These are phyloP conservation scores for Gadus macrocephalus DNA, from an alignment of 2,113 vertebrate species.

Conservation along the genomic window DNA sequence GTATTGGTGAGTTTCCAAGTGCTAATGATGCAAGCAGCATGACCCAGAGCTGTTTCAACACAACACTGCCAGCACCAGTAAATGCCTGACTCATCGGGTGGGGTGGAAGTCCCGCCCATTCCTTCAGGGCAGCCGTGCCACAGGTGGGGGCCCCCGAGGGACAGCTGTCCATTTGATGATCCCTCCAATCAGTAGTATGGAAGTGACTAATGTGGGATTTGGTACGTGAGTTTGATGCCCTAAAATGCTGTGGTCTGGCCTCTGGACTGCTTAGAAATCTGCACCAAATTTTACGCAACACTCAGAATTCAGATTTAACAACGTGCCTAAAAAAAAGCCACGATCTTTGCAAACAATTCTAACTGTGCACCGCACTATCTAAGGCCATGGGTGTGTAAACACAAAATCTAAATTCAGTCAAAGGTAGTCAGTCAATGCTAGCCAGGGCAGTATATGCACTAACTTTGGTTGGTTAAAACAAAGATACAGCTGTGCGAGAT, in stretches of 20 bases:
- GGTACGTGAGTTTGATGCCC: constrained; percentile 25
- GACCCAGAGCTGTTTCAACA: constrained; percentile 48
- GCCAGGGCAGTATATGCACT: too few species aligned
- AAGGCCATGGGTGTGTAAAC: too few species aligned
- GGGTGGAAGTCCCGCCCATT: constrained; percentile 25
- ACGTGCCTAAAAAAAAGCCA: too few species aligned
- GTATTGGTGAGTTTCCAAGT: constrained; percentile 27
- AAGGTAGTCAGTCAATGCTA: too few species aligned
- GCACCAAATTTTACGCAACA: not conserved
- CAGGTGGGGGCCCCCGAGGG: constrained; percentile 51
- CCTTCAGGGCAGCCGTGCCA: constrained; percentile 39
- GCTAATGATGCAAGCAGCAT: constrained; percentile 47
- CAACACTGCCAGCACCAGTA: constrained; percentile 30
- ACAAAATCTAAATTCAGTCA: too few species aligned
- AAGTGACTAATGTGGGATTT: constrained; percentile 45
- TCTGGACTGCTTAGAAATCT: constrained; percentile 11
- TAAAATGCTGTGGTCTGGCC: constrained; percentile 54
- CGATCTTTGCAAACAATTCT: too few species aligned
- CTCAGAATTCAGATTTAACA: too few species aligned
- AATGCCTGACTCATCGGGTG: constrained; percentile 49
- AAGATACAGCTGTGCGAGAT: not conserved
- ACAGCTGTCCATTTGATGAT: constrained; percentile 25
- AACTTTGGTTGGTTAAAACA: too few species aligned
- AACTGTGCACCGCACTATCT: too few species aligned
- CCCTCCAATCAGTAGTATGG: constrained; percentile 31